Evolutionary conservation across 2,888 invertebrate genomes (phyloP), one percentile per base, ranked within the genome.

Genomic region (Cheiracanthium punctorium): DNA sequence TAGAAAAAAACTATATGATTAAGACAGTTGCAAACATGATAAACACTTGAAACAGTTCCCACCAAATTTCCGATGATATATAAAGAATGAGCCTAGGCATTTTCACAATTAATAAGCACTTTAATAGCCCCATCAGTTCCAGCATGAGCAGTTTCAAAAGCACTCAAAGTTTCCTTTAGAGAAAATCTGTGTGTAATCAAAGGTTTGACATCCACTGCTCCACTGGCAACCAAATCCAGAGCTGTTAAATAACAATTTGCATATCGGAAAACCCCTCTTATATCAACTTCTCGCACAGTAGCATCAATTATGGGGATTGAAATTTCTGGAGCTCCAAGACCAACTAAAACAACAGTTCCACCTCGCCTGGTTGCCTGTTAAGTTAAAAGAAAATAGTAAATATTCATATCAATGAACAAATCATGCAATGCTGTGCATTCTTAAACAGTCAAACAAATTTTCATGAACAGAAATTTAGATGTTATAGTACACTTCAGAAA

Each of bases 261-360:
- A 91, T 98, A 98, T 92, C 98, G 94, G 93, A 98, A 98, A 82
- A 97, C 95, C 88, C 98, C 98, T 88, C 95, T 93, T 89, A 99
- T 96, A 92, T 98, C 98, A 12, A 99, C 95, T 93, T 98, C 98
- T 79, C 96, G 92, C 0, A 94, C 93, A 33, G 96, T 93, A 1
- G 97, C 96, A 90, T 95, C 94, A 0, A 96, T 94, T 64, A 98
- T 93, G 0, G 98, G 98, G 87, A 98, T 91, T 88, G 94, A 95
- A 76, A 96, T 93, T 92, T 96, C 95, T 0, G 94, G 91, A 80
- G 95, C 93, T 48, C 98, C 97, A 94, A 96, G 94, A 12, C 98
- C 99, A 30, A 98, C 96, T 88, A 98, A 92, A 72, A 97, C 95
- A 5, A 95, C 94, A 79, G 94, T 94, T 58, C 99, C 98, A 17